Percentiles rank a stretch among this genome's conserved stretches.
These are phyloP conservation scores for Phymatocera aterrima DNA, from an alignment of 2,888 invertebrate species.

Conservation along the genomic window DNA sequence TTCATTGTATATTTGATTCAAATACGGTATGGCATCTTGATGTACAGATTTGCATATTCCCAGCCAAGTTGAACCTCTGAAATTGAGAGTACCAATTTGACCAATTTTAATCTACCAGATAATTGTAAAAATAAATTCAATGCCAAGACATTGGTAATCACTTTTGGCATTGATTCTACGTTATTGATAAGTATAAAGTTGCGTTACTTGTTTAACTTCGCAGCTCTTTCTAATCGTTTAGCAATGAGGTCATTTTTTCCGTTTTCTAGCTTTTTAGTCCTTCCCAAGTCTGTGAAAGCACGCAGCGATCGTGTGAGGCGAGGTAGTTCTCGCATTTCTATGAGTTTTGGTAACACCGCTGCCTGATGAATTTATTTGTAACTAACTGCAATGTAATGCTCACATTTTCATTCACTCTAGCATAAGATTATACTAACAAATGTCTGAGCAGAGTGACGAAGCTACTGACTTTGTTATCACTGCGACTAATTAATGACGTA, in stretches of 20 bases:
- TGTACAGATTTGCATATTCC: constrained; percentile 75
- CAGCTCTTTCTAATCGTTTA: constrained; percentile 72
- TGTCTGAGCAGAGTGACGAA: no score
- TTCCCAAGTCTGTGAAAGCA: constrained; percentile 78
- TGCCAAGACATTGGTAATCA: constrained; percentile 21
- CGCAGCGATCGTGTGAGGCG: constrained; percentile 82
- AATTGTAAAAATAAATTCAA: constrained; percentile 44
- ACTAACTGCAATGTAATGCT: neutral
- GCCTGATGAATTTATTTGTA: neutral
- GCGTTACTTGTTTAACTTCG: constrained; percentile 71
- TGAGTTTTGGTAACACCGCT: neutral
- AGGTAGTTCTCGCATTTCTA: constrained; percentile 76
- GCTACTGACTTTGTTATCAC: neutral
- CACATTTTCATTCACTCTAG: neutral
- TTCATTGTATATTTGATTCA: constrained; percentile 71
- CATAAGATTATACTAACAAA: neutral
- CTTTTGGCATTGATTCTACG: neutral
- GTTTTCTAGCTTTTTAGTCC: constrained; percentile 63
- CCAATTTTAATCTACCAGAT: constrained; percentile 50
- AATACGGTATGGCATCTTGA: constrained; percentile 68
- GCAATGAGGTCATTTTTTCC: constrained; percentile 69
- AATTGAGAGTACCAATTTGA: constrained; percentile 46
- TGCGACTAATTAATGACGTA: no score
- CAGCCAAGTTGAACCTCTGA: constrained; percentile 76
- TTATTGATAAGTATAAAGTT: constrained; percentile 51